Percentiles rank a stretch among this genome's conserved stretches.
Evolutionary conservation across 1,140 invertebrate species (phyloP).

Genomic region (Aphelenchoides fujianensis): DNA sequence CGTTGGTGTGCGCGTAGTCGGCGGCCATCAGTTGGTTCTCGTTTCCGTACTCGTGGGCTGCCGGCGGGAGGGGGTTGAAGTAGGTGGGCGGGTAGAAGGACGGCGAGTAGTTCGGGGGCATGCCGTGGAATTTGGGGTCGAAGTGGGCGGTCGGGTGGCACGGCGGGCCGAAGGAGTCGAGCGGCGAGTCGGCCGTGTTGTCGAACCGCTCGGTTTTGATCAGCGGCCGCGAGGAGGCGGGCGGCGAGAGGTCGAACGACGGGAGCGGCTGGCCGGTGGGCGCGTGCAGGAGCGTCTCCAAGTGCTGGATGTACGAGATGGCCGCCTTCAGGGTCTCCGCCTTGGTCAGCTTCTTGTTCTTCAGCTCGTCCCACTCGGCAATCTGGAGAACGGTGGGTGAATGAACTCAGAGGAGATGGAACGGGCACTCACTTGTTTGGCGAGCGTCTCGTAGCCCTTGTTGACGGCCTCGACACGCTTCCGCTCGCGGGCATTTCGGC

Average conservation of each 20-base stretch:
- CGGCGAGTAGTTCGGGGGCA: neutral
- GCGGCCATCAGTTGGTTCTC: neutral
- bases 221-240: neutral
- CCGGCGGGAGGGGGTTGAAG: neutral
- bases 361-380: slow-evolving; percentile 33
- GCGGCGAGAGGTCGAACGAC: neutral
- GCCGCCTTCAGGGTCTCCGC: slow-evolving; percentile 47
- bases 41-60: neutral
- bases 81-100: neutral
- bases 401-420: neutral
- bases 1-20: neutral
- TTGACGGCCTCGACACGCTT: slow-evolving; percentile 42
- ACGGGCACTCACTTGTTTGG: neutral
- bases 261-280: neutral
- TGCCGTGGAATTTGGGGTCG: neutral
- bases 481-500: slow-evolving; percentile 45
- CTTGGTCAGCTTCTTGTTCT: slow-evolving; percentile 51
- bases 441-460: slow-evolving; percentile 39
- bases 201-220: neutral
- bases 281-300: neutral
- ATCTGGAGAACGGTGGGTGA: slow-evolving; percentile 28
- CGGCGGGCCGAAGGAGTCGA: neutral
- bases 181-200: neutral
- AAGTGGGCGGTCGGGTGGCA: neutral
- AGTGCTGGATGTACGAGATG: slow-evolving; percentile 48